Percentiles rank a stretch among this genome's conserved stretches.
Conservation (phyloP, 2,113 vertebrate genomes). For the Mus musculus region DNA sequence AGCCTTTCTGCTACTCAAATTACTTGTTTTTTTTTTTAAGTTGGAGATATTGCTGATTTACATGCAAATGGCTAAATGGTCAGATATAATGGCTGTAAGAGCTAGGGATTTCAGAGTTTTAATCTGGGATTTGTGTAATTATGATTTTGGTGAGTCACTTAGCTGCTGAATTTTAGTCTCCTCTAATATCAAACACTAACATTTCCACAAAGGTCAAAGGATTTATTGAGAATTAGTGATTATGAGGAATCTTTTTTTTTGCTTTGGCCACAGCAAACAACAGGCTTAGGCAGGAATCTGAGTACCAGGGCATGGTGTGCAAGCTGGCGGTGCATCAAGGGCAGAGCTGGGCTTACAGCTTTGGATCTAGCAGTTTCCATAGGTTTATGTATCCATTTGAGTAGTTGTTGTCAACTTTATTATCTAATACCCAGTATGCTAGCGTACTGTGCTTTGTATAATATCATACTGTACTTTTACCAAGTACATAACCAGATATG, state of each 20-base stretch:
- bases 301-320: background rate
- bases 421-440: background rate
- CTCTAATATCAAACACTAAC: conserved; percentile 1
- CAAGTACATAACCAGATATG: background rate
- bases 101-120: conserved; percentile 47
- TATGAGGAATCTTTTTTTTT: conserved; percentile 37
- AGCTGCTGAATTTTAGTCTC: conserved; percentile 60
- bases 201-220: background rate
- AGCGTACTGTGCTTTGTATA: background rate
- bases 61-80: background rate
- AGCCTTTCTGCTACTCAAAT: conserved; percentile 28
- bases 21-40: conserved; percentile 1
- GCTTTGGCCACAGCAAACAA: background rate
- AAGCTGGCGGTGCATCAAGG: background rate
- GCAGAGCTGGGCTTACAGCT: background rate
- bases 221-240: conserved; percentile 52
- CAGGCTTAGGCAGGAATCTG: background rate
- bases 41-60: conserved; percentile 11
- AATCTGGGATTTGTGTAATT: conserved; percentile 62
- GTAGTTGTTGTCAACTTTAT: conserved; percentile 23
- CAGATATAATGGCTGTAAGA: conserved; percentile 37
- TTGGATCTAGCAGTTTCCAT: conserved; percentile 13
- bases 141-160: conserved; percentile 45
- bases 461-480: background rate
- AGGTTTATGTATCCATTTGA: conserved; percentile 30